Evolutionary conservation across 1,140 invertebrate genomes (phyloP).

Genomic region (Tachypleus tridentatus): DNA sequence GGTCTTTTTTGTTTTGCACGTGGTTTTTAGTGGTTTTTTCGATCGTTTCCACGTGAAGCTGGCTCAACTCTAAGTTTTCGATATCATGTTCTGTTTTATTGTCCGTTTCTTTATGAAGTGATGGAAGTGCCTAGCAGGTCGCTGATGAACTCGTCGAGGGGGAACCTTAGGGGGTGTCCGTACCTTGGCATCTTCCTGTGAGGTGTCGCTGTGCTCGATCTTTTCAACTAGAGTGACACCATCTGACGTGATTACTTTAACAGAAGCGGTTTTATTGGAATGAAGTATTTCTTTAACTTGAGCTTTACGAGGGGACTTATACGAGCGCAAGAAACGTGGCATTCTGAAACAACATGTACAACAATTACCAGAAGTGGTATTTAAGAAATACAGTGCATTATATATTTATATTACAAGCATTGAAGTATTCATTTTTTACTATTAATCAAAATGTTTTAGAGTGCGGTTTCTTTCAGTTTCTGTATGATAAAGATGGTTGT

Average conservation of each 20-base stretch:
- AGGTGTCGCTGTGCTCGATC: not conserved
- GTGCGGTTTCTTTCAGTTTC: too few relatives aligned
- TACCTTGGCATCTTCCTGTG: not conserved
- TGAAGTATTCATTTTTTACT: too few relatives aligned
- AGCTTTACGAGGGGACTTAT: constrained; percentile 17
- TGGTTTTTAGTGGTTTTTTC: not conserved
- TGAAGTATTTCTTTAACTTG: constrained; percentile 19
- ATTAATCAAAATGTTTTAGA: too few relatives aligned
- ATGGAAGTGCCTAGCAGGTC: constrained; percentile 12
- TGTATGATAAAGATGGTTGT: too few relatives aligned
- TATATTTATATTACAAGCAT: too few relatives aligned
- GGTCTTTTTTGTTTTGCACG: too few relatives aligned
- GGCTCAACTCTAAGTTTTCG: too few relatives aligned
- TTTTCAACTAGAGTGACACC: constrained; percentile 15
- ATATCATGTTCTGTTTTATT: too few relatives aligned
- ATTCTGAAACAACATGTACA: too few relatives aligned
- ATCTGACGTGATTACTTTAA: constrained; percentile 17
- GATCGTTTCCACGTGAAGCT: not conserved
- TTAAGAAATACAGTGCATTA: too few relatives aligned
- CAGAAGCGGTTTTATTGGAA: constrained; percentile 14
- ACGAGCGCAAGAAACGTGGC: constrained; percentile 9
- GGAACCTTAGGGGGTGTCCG: not conserved
- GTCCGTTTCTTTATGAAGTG: not conserved
- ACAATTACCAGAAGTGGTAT: too few relatives aligned
- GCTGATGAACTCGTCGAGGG: constrained; percentile 9